Evolutionary conservation across 1,140 invertebrate species (phyloP), one percentile per base, ranked within the genome.

Genomic region (Heliothis subflexa): DNA sequence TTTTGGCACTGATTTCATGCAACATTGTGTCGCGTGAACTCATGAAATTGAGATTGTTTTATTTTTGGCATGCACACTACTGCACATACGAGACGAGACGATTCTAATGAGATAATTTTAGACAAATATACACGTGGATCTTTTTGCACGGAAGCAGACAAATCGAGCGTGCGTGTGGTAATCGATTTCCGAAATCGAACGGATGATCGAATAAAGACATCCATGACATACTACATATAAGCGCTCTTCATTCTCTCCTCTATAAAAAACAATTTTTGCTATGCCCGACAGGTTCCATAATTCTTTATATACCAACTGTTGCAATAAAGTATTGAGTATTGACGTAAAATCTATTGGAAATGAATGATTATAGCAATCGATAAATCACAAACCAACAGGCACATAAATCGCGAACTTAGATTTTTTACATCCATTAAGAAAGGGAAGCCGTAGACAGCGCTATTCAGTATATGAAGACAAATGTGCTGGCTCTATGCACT

Each of bases 71-170:
- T 33, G 33, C 33, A 33, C 33, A 33, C 33, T 7, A 40, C n/a
- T 62, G 14, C 59, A 62, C 61, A 64, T 7, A 64, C 33, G 33
- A 45, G 61, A 64, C 45, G 28, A n/a, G n/a, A n/a, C n/a, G n/a
- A n/a, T 64, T 47, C 40, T 47, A n/a, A 45, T 16, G n/a, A 7
- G 33, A 47, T 64, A 47, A 64, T 64, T 64, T 47, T 64, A 64
- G 61, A 2, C 33, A n/a, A 57, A 55, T 5, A 64, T 45, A 64
- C 61, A 64, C 61, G 61, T 64, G 61, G 40, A 33, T 33, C 16
- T 13, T 14, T 61, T 59, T 61, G 28, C 0, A 61, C 25, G 57
- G 18, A 55, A 9, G 18, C 52, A n/a, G 52, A 16, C 52, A 61
- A n/a, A 52, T 4, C 1, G 5, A 14, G 1, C 50, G 14, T n/a